Evolutionary conservation across 2,797 vertebrate species (phyloP), one percentile per base, ranked within the genome.

Genomic region (Leptatherina wallacei): DNA sequence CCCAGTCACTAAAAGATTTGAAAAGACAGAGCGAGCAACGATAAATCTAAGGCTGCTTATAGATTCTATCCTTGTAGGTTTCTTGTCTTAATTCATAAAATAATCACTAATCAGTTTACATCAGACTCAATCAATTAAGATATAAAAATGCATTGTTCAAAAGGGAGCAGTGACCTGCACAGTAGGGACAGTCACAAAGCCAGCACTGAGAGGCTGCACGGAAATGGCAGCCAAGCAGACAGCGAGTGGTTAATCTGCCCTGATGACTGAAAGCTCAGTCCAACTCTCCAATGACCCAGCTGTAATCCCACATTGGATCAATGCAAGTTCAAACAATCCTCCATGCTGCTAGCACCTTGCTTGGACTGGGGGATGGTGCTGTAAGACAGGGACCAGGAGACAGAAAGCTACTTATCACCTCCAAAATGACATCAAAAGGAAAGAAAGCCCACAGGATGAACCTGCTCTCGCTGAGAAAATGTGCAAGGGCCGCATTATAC

Each of bases 391-490:
- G 76, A 90, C 85, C 88, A 66, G 75, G 88, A 88, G 84, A 91
- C 75, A 78, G 79, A 91, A 92, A 94, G 91, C 90, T 93, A 93
- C 92, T 94, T 94, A 93, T 93, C 93, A 93, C 92, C 88, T 94
- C 83, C 80, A 84, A 91, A 92, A 94, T 92, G 88, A 91, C 90
- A 93, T 92, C 86, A 89, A 90, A 90, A 88, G 83, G 80, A 82
- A 83, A 80, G 82, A 88, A 90, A 61, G 83, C 90, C 88, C 88
- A 88, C 78, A 83, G 92, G 88, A 90, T 85, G 82, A 84, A 84
- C 81, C 78, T 81, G 71, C 54, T 82, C 85, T 83, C 61, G n/a
- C 68, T 30, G 70, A 86, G 76, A 85, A 85, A 85, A 73, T 32
- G 42, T 44, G 20, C 49, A 60, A 13, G 33, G 69, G 78, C 69